Evolutionary conservation across 2,113 vertebrate species (phyloP).

Genomic region (Dasyprocta punctata): DNA sequence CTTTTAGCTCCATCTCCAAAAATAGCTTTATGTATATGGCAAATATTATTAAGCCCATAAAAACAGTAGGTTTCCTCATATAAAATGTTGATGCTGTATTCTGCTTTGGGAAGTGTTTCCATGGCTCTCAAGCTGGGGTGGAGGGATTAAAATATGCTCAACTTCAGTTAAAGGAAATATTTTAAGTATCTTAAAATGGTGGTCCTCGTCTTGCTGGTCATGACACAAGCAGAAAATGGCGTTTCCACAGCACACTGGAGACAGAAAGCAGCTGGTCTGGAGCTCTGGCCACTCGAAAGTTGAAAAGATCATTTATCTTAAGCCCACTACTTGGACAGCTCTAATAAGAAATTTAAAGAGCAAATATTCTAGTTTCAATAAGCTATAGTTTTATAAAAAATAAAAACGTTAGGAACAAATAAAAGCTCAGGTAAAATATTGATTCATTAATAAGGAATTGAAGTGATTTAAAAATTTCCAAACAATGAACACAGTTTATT

Average conservation of each 20-base stretch:
- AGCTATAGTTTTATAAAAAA: not conserved
- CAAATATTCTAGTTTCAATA: constrained; percentile 17
- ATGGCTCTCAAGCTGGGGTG: not conserved
- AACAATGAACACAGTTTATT: not conserved
- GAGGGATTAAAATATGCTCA: not conserved
- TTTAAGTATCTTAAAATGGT: not conserved
- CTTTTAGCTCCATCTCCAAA: not conserved
- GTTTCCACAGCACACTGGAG: not conserved
- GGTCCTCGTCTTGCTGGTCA: not conserved
- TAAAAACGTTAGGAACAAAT: not conserved
- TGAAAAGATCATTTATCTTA: not conserved
- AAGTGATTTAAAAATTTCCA: constrained; percentile 38
- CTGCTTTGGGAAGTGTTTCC: not conserved
- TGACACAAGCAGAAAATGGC: not conserved
- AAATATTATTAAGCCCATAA: not conserved
- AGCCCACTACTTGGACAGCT: not conserved
- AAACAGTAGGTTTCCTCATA: not conserved
- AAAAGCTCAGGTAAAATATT: not conserved
- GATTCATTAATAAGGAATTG: not conserved
- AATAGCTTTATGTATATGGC: not conserved
- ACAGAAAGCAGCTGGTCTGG: not conserved
- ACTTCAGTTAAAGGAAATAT: not conserved
- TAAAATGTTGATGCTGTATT: not conserved
- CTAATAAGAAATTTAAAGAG: not conserved
- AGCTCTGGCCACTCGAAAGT: not conserved